Evolutionary conservation across 1,140 invertebrate species (phyloP), one percentile per base, ranked within the genome.

Genomic region (Brachionus plicatilis): DNA sequence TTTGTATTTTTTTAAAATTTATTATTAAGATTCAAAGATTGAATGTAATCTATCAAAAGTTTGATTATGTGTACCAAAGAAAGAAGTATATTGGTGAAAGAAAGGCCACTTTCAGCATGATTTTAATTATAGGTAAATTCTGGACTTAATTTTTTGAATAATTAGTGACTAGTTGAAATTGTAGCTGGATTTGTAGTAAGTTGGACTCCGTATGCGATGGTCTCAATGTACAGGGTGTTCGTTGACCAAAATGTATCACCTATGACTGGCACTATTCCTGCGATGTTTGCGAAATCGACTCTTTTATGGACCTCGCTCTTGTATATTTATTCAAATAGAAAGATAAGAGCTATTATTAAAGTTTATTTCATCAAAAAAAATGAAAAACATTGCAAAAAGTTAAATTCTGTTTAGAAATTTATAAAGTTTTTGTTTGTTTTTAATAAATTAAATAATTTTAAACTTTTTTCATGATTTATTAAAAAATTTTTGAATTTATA

Each of bases 241-340:
- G n/a, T 37, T 4, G 11, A 60, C 27, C 11, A 43, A 29, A 14
- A 82, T 6, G 14, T 82, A 11, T 41, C 79, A 24, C 79, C 79
- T 45, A 43, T 82, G 43, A 17, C 24, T 33, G 79, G 79, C 53
- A 82, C 79, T 45, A 33, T 82, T 12, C 79, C 79, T 27, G n/a
- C 79, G 1, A 82, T 82, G 53, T 82, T 82, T 47, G 79, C 79
- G 11, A 82, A 82, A 47, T 82, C 79, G 20, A 65, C 53, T 45
- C 53, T 82, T 12, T 24, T 82, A 12, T 82, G 79, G 79, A 82
- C 79, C 12, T 82, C 79, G 6, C 33, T 82, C 0, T 68, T 82
- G 33, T 82, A 82, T 29, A 82, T 82, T 4, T 82, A 65, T 68
- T 82, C 79, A 17, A 82, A 82, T 11, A 29, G 43, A 27, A 60